These are phyloP conservation scores for Hydra vulgaris DNA, from an alignment of 30 jellyfish, hydroid and myxozoan species.

Conservation along the genomic window DNA sequence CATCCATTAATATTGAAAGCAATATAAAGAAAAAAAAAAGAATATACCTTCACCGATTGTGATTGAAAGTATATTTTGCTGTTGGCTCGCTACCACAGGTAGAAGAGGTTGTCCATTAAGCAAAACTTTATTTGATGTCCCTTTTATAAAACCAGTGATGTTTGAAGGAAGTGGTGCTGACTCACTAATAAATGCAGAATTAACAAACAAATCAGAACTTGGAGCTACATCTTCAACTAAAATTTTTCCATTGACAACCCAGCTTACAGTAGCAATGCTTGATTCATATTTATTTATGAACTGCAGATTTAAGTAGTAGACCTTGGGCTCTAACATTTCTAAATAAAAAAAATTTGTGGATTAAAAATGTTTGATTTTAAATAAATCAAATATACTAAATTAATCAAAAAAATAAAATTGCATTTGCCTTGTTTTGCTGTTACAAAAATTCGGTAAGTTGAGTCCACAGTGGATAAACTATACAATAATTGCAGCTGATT, in stretches of 20 bases:
- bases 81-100: conserved; percentile 39
- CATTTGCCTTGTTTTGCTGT: conserved; percentile 22
- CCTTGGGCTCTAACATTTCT: conserved; percentile 47
- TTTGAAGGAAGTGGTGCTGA: conserved; percentile 47
- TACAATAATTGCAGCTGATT: conserved; percentile 49
- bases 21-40: neutral
- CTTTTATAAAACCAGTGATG: conserved; percentile 46
- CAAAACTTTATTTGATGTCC: conserved; percentile 32
- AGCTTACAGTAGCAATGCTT: conserved; percentile 39
- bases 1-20: too few relatives aligned
- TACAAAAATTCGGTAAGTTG: conserved; percentile 45
- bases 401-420: neutral
- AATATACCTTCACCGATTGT: neutral
- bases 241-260: conserved; percentile 56
- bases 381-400: too few relatives aligned
- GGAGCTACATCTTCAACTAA: conserved; percentile 40
- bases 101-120: conserved; percentile 42
- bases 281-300: conserved; percentile 43
- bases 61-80: conserved; percentile 29
- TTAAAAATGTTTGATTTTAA: too few relatives aligned
- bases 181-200: conserved; percentile 41
- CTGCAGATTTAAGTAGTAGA: conserved; percentile 54
- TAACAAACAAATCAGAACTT: conserved; percentile 24
- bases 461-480: conserved; percentile 40
- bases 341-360: neutral